Conservation (phyloP, 1,140 invertebrate genomes). For the Patella vulgata region DNA sequence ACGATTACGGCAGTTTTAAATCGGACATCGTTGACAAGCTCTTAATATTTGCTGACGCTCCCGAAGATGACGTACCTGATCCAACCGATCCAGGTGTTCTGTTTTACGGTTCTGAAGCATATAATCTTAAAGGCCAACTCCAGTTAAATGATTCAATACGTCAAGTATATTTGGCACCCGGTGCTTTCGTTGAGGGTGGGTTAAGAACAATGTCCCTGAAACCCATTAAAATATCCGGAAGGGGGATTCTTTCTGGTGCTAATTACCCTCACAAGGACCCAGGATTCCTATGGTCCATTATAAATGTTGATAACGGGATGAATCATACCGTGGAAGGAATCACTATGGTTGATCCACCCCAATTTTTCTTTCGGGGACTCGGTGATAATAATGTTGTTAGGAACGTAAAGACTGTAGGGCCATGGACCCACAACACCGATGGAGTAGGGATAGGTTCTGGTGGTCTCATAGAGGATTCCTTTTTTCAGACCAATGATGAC, state of each 20-base stretch:
- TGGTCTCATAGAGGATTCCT: constrained; percentile 13
- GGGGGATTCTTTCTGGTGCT: constrained; percentile 15
- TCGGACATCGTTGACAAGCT: constrained; percentile 12
- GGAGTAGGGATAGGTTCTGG: constrained; percentile 12
- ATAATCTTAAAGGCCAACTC: constrained; percentile 10
- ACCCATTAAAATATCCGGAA: constrained; percentile 17
- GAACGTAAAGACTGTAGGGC: constrained; percentile 22
- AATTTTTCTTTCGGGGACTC: constrained; percentile 10
- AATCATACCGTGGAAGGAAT: constrained; percentile 21
- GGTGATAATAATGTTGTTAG: constrained; percentile 8
- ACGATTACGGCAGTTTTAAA: constrained; percentile 14
- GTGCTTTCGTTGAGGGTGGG: constrained; percentile 19
- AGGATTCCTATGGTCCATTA: constrained; percentile 1
- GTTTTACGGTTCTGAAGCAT: constrained; percentile 8
- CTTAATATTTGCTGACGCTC: constrained; percentile 12
- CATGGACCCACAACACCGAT: constrained; percentile 21
- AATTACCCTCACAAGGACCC: constrained; percentile 1
- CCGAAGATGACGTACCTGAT: constrained; percentile 5
- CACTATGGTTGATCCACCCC: constrained; percentile 12
- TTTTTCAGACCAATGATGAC: constrained; percentile 18
- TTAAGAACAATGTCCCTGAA: constrained; percentile 8
- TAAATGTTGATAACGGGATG: constrained; percentile 18
- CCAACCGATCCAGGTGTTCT: background rate
- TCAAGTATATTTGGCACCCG: constrained; percentile 21
- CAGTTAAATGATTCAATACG: background rate